Evolutionary conservation across 2,888 invertebrate species (phyloP), one percentile per base, ranked within the genome.

Genomic region (Antheraea assamensis): DNA sequence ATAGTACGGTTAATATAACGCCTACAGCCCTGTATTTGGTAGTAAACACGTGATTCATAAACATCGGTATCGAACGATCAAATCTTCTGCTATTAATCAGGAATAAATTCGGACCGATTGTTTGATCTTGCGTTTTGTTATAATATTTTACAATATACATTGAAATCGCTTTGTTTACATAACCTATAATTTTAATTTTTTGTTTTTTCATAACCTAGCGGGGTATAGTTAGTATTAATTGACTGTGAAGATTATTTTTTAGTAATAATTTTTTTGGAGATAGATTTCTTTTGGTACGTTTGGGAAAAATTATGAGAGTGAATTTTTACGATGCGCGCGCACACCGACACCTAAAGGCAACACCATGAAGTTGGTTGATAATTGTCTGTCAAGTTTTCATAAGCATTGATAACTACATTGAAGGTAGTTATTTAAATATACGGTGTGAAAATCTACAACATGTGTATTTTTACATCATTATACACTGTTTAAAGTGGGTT

Each of bases 61-160:
- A 35, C 68, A 68, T 35, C 66, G 58, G 30, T 31, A 66, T 66
- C 30, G 68, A 35, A n/a, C 35, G 68, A 35, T 68, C 35, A 35
- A 35, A 68, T 30, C 61, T 15, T 35, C 68, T 68, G 35, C 68
- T 68, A 68, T 68, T 35, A 35, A 68, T 68, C 68, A 68, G 35
- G n/a, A 21, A 21, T 35, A 68, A 35, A 68, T 68, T 42, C 68
- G 35, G 68, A 68, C n/a, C 35, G 35, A 68, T 68, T 68, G 68
- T 68, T 68, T 68, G 68, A 68, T 68, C 68, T 68, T 13, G 35
- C 35, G 68, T 31, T 64, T 68, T 68, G 21, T 68, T 35, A n/a
- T 68, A 68, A 68, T 68, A 13, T 35, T 64, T 35, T 68, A 68
- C 68, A 68, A 68, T 21, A 68, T 21, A 68, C 68, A 7, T 15